These are phyloP conservation scores for Maniola hyperantus DNA, from an alignment of 2,888 invertebrate genomes.

Conservation along the genomic window DNA sequence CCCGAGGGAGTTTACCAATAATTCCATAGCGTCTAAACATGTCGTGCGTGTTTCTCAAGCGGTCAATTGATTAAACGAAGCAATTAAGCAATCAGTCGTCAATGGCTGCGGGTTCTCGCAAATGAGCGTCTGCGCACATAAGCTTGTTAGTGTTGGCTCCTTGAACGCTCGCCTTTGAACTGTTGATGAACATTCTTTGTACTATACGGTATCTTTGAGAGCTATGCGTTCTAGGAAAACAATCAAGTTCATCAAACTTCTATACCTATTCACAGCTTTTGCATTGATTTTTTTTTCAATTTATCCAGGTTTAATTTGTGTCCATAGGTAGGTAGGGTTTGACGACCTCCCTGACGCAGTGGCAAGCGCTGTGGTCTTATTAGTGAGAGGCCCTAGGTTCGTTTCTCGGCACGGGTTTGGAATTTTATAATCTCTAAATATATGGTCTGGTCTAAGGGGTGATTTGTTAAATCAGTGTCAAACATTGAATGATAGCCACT, in stretches of 20 bases:
- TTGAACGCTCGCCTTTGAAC: constrained; percentile 29
- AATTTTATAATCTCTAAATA: no score
- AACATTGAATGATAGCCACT: no score
- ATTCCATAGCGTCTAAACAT: constrained; percentile 56
- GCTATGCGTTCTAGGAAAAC: constrained; percentile 1
- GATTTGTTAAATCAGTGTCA: no score
- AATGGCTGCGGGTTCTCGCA: constrained; percentile 74
- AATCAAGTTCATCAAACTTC: not conserved
- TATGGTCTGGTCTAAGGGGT: no score
- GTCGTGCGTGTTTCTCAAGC: constrained; percentile 69
- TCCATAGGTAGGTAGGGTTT: not conserved
- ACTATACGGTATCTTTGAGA: constrained; percentile 10
- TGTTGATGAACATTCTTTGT: constrained; percentile 20
- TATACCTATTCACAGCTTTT: not conserved
- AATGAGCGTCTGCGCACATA: constrained; percentile 64
- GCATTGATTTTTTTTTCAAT: not conserved
- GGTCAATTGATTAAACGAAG: constrained; percentile 82
- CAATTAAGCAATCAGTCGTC: constrained; percentile 81
- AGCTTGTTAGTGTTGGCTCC: constrained; percentile 44
- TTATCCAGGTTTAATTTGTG: not conserved
- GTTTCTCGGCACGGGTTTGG: no score
- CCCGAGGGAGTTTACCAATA: constrained; percentile 62
- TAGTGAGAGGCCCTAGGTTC: no score
- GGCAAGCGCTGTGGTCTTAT: no score
- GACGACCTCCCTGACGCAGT: no score